Conservation (phyloP, 2,113 vertebrate genomes). For the Arizona elegans region DNA sequence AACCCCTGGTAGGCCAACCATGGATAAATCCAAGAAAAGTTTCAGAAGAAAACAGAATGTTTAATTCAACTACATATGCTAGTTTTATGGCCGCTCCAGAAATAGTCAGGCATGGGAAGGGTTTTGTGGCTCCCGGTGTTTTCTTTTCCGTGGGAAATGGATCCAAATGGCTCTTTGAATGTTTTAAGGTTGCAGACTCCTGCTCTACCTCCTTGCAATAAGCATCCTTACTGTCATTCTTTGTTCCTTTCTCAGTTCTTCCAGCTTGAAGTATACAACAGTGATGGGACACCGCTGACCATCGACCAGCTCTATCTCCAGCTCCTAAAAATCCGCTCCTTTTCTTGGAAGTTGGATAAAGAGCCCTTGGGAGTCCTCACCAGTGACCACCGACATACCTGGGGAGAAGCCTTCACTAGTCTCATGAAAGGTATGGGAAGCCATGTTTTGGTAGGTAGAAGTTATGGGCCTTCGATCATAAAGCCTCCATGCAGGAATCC, state of each 20-base stretch:
- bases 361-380: constrained; percentile 84
- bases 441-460: not conserved
- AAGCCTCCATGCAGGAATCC: not conserved
- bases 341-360: constrained; percentile 85
- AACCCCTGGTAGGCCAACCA: too few species aligned
- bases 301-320: constrained; percentile 80
- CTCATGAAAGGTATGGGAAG: constrained; percentile 72
- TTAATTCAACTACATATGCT: too few species aligned
- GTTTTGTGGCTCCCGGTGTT: too few species aligned
- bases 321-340: constrained; percentile 75
- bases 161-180: too few species aligned
- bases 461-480: not conserved
- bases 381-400: constrained; percentile 82
- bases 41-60: too few species aligned
- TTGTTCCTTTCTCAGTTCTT: constrained; percentile 71
- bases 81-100: too few species aligned
- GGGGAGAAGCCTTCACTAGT: constrained; percentile 79
- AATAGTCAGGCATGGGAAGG: too few species aligned
- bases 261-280: constrained; percentile 84
- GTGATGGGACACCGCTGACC: constrained; percentile 78
- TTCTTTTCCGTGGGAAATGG: too few species aligned
- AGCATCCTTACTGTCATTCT: too few species aligned
- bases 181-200: too few species aligned
- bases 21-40: too few species aligned
- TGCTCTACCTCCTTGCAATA: too few species aligned